These are phyloP conservation scores for Drosophila murphyi DNA, from an alignment of 1,140 invertebrate species.

Conservation along the genomic window DNA sequence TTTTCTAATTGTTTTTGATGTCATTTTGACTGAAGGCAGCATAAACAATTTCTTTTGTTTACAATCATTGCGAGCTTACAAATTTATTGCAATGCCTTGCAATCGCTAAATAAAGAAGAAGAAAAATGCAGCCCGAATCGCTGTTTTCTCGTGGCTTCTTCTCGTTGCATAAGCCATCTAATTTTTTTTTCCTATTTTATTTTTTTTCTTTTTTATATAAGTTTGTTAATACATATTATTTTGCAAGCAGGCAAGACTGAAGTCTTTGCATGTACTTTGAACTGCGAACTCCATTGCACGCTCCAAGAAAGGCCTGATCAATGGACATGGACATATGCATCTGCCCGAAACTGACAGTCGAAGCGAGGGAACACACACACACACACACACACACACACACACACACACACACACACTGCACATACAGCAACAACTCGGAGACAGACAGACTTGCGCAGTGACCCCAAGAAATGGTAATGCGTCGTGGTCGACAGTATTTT, in stretches of 20 bases:
- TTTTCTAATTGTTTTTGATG: slow-evolving; percentile 34
- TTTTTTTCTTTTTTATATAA: slow-evolving; percentile 73
- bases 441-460: slow-evolving; percentile 62
- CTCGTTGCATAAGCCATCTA: slow-evolving; percentile 78
- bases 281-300: slow-evolving; percentile 68
- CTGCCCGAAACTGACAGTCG: slow-evolving; percentile 66
- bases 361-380: slow-evolving; percentile 14
- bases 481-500: slow-evolving; percentile 28
- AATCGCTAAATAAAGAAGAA: not conserved
- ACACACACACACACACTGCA: slow-evolving; percentile 1
- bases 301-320: slow-evolving; percentile 56
- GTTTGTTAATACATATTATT: slow-evolving; percentile 84
- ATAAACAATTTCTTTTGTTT: slow-evolving; percentile 38
- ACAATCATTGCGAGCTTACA: slow-evolving; percentile 52
- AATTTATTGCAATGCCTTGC: slow-evolving; percentile 69
- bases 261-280: slow-evolving; percentile 67
- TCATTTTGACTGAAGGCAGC: slow-evolving; percentile 20
- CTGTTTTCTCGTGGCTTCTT: slow-evolving; percentile 57
- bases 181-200: slow-evolving; percentile 51
- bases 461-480: slow-evolving; percentile 82
- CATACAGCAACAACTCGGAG: not conserved
- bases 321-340: slow-evolving; percentile 74
- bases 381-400: not conserved
- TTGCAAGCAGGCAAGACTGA: slow-evolving; percentile 55
- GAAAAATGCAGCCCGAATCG: slow-evolving; percentile 1